Evolutionary conservation across 2,888 invertebrate genomes (phyloP).

Genomic region (Bhutanitis thaidina): DNA sequence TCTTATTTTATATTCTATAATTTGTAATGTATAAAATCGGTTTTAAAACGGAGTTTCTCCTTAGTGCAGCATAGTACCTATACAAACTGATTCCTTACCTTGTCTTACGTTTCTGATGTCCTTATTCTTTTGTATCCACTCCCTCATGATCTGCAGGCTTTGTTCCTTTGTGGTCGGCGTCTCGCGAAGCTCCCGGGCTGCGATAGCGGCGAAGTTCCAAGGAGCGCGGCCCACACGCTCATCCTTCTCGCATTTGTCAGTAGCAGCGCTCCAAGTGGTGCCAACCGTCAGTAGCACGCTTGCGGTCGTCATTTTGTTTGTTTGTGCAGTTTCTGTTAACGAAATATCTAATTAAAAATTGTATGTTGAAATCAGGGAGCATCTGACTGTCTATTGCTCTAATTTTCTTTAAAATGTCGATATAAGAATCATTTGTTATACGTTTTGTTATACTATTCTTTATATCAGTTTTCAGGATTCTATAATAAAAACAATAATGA

Average conservation of each 20-base stretch:
- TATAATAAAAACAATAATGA: no score
- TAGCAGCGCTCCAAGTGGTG: conserved; percentile 54
- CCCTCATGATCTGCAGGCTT: conserved; percentile 81
- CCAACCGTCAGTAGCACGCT: conserved; percentile 60
- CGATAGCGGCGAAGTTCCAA: conserved; percentile 66
- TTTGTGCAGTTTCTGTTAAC: not conserved
- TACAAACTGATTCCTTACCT: conserved; percentile 59
- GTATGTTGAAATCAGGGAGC: no score
- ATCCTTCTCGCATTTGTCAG: conserved; percentile 56
- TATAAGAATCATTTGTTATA: no score
- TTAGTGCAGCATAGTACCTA: no score
- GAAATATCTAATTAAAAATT: no score
- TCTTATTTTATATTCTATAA: no score
- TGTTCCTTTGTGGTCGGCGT: conserved; percentile 82
- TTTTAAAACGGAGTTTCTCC: no score
- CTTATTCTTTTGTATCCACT: conserved; percentile 85
- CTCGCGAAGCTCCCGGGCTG: conserved; percentile 85
- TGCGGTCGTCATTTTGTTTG: conserved; percentile 59
- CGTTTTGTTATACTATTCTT: no score
- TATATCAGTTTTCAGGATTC: no score
- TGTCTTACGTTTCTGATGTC: conserved; percentile 84
- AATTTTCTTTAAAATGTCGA: no score
- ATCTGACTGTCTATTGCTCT: no score
- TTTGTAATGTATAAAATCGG: no score
- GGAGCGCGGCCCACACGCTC: conserved; percentile 36